A percentile compares a stretch with the other conserved stretches of the same genome.
Evolutionary conservation across 30 jellyfish, hydroid and myxozoan genomes (phyloP).

Genomic region (Kudoa iwatai): DNA sequence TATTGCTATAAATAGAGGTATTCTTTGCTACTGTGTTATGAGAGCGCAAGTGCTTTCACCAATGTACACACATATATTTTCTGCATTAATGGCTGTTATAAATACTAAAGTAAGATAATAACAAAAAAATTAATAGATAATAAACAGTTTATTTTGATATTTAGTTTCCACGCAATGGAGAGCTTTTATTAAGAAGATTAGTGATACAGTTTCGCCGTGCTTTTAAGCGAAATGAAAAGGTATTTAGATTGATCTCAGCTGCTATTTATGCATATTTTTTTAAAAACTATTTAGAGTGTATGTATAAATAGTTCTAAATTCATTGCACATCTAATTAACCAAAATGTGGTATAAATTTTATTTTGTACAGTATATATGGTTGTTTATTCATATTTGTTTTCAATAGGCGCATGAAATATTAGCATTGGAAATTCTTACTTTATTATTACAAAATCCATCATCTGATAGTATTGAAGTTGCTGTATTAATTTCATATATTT

Average conservation of each 20-base stretch:
- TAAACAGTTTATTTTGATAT: constrained; percentile 1
- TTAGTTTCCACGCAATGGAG: constrained; percentile 90
- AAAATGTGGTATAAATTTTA: constrained; percentile 27
- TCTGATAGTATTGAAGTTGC: constrained; percentile 91
- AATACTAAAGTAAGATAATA: constrained; percentile 33
- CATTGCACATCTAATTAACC: constrained; percentile 69
- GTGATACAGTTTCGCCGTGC: constrained; percentile 55
- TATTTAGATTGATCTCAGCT: constrained; percentile 1
- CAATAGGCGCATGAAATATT: constrained; percentile 65
- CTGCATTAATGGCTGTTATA: constrained; percentile 59
- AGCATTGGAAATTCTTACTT: constrained; percentile 36
- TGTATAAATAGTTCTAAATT: constrained; percentile 41
- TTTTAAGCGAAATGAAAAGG: constrained; percentile 69
- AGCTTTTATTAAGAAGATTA: constrained; percentile 33
- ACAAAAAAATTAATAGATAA: neutral
- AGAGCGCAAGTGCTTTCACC: constrained; percentile 97
- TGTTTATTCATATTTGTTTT: neutral
- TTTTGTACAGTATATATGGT: neutral
- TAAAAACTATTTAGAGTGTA: constrained; percentile 7
- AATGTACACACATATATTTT: constrained; percentile 36
- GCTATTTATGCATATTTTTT: neutral
- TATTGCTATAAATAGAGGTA: too few species aligned
- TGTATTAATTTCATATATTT: constrained; percentile 2
- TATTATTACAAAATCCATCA: constrained; percentile 62
- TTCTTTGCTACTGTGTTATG: constrained; percentile 36